Base-by-base conservation (phyloP, 1,140 invertebrate genomes). In the Drosophila nikananu region DNA sequence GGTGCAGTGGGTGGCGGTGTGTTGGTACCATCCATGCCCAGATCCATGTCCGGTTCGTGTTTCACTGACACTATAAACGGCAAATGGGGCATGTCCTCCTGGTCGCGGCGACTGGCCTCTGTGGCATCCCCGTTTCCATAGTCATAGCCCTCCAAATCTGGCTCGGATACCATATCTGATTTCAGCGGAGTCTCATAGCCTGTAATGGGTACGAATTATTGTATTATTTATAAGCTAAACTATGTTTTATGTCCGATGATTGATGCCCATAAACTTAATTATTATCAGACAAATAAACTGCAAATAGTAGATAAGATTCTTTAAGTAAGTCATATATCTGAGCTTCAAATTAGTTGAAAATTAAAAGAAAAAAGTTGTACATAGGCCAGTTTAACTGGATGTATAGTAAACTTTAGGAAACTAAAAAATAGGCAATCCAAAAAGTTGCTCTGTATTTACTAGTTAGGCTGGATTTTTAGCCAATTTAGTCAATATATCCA, bases 1-100 rank as follows among this genome's bases (percentile, higher is more conserved):
- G 86, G 86, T 0, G 86, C 86, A 1, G 86, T 90, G 0, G 86
- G 86, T 17, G 86, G 86, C 21, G 80, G 89, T 3, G 77, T 91
- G 35, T 84, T 79, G 5, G 73, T 89, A 15, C 63, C 49, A 48
- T 78, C 87, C 83, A 90, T 84, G 19, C 77, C 84, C 39, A 87
- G 39, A 51, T 87, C 84, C 74, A 87, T 65, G 25, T 89, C 87
- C 1, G 82, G 81, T 19, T 91, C 89, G 15, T 91, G 60, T 25
- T 91, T 91, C 1, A 91, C 83, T 17, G 80, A 77, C 1, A 84
- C 68, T 39, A 82, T 70, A 0, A 91, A 86, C 1, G 84, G 89
- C 44, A 61, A 55, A 25, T 89, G 90, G 0, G 76, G 84, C 5
- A 35, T 59, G 12, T 82, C 68, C 0, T 76, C 83, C 30, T 83